A percentile compares a stretch with the other conserved stretches of the same genome.
Conservation (phyloP, 2,888 invertebrate genomes). For the Sminthurinus aureus region DNA sequence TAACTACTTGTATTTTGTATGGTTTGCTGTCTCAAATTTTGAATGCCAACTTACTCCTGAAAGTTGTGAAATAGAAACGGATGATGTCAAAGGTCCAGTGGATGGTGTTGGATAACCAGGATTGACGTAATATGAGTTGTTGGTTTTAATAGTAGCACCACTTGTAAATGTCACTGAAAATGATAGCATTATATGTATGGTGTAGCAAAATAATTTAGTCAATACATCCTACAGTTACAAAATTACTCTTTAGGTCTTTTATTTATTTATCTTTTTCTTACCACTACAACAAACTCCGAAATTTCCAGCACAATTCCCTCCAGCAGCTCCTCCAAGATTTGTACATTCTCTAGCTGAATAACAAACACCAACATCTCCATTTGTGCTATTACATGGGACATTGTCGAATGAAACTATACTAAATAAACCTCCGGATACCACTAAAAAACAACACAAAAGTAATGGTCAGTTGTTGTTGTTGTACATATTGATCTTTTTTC, state of each 20-base stretch:
- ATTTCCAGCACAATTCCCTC: constrained; percentile 75
- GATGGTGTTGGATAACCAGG: constrained; percentile 77
- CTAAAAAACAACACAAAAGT: constrained; percentile 37
- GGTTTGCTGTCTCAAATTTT: neutral
- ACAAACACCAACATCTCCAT: constrained; percentile 72
- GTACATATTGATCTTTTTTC: too few species aligned
- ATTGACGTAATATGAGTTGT: constrained; percentile 86
- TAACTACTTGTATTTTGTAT: neutral
- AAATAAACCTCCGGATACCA: constrained; percentile 58
- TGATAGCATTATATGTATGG: neutral
- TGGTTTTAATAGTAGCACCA: constrained; percentile 72
- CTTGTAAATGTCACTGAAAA: constrained; percentile 75
- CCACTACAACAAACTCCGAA: constrained; percentile 85
- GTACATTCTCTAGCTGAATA: constrained; percentile 78
- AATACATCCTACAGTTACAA: neutral
- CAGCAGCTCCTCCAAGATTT: constrained; percentile 73
- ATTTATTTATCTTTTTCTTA: constrained; percentile 65
- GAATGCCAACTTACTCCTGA: constrained; percentile 68
- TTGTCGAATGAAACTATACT: constrained; percentile 59
- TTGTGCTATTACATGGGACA: constrained; percentile 54
- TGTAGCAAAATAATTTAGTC: neutral
- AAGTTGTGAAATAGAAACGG: constrained; percentile 71
- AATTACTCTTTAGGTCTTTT: neutral
- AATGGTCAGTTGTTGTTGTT: too few species aligned
- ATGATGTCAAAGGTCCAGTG: constrained; percentile 73